Conservation (phyloP, 2,113 vertebrate species). For the Oostethus manadensis region DNA sequence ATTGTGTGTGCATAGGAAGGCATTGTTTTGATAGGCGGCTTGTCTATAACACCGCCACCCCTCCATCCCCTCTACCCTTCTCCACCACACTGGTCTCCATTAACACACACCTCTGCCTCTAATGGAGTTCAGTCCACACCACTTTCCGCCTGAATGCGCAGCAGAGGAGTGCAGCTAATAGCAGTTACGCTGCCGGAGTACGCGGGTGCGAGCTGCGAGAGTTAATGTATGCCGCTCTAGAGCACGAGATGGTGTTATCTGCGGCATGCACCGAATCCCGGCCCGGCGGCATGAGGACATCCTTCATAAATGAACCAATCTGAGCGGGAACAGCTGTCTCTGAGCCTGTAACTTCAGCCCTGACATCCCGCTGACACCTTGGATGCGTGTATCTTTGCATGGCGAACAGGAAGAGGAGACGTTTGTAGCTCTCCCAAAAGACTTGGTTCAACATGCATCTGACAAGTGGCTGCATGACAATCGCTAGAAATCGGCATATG, state of each 20-base stretch:
- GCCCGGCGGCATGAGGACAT: slow-evolving; percentile 54
- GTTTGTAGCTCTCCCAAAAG: slow-evolving; percentile 30
- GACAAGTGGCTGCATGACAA: slow-evolving; percentile 44
- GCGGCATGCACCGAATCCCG: slow-evolving; percentile 31
- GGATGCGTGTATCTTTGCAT: slow-evolving; percentile 23
- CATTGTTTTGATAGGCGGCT: slow-evolving; percentile 18
- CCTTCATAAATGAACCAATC: slow-evolving; percentile 54
- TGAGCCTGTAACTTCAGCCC: slow-evolving; percentile 27
- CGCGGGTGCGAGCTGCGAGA: slow-evolving; percentile 51
- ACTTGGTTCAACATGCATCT: slow-evolving; percentile 18
- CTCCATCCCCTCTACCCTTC: slow-evolving; percentile 9
- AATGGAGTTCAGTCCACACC: slow-evolving; percentile 57
- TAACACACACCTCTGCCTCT: slow-evolving; percentile 48
- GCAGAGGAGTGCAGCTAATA: slow-evolving; percentile 50
- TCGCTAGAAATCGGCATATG: slow-evolving; percentile 33
- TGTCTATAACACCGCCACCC: slow-evolving; percentile 32
- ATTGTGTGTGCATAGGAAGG: too few species aligned
- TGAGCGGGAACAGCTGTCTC: slow-evolving; percentile 52
- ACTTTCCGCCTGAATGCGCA: slow-evolving; percentile 48
- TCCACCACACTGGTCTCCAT: slow-evolving; percentile 24
- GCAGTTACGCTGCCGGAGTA: slow-evolving; percentile 43
- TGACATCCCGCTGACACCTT: slow-evolving; percentile 34
- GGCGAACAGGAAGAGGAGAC: slow-evolving; percentile 34
- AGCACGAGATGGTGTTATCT: slow-evolving; percentile 43
- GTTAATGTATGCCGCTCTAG: slow-evolving; percentile 57